Conservation (phyloP, 1,140 invertebrate species). For the Scaptodrosophila lebanonensis region DNA sequence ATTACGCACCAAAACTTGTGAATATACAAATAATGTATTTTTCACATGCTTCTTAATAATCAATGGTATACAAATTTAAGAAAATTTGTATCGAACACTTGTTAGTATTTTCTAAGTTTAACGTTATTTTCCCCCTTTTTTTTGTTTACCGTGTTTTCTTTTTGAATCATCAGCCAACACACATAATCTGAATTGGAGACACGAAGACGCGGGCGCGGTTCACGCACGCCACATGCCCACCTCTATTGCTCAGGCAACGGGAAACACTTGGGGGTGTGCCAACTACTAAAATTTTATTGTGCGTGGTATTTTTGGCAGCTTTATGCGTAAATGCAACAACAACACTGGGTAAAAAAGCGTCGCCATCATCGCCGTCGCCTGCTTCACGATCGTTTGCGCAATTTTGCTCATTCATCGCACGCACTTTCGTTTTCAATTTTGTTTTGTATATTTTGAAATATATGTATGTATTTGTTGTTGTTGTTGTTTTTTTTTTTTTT, state of each 20-base stretch:
- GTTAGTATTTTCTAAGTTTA: background rate
- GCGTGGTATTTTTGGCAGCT: conserved; percentile 57
- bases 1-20: too few relatives aligned
- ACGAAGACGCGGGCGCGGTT: background rate
- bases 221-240: too few relatives aligned
- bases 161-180: too few relatives aligned
- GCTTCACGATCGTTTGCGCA: conserved; percentile 66
- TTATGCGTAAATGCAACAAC: conserved; percentile 28
- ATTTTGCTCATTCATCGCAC: conserved; percentile 65
- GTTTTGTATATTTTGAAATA: background rate
- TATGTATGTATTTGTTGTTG: conserved; percentile 1
- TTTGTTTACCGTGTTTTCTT: background rate
- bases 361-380: conserved; percentile 2
- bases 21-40: too few relatives aligned
- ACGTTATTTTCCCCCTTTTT: background rate
- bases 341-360: conserved; percentile 22
- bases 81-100: too few relatives aligned
- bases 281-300: conserved; percentile 24
- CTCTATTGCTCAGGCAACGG: conserved; percentile 3
- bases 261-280: too few relatives aligned
- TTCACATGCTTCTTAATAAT: too few relatives aligned
- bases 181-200: too few relatives aligned
- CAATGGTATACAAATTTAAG: too few relatives aligned
- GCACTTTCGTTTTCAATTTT: conserved; percentile 57
- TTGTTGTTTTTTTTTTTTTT: conserved; percentile 42